Evolutionary conservation across 2,888 invertebrate species (phyloP).

Genomic region (Acrobasis consociella): DNA sequence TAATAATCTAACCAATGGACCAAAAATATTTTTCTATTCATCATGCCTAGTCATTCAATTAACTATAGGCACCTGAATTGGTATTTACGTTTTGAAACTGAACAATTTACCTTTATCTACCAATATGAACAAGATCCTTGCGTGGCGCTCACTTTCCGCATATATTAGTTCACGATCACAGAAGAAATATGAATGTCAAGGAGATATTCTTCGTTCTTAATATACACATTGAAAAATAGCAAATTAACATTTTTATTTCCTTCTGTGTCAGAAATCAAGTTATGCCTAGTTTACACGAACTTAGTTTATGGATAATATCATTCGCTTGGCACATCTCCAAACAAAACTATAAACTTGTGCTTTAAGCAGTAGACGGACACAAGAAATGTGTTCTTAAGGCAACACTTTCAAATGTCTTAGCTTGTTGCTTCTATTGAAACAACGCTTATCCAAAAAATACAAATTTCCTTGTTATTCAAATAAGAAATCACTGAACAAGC

Average conservation of each 20-base stretch:
- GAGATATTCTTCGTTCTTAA: no score
- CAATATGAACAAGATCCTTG: background rate
- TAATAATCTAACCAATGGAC: no score
- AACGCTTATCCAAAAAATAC: no score
- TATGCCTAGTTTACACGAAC: slow-evolving; percentile 4
- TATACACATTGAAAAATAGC: no score
- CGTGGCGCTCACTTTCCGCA: background rate
- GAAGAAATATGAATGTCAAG: background rate
- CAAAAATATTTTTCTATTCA: no score
- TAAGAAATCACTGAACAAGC: no score
- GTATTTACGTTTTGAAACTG: background rate
- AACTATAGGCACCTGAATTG: background rate
- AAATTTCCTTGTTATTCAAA: no score
- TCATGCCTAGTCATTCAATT: no score
- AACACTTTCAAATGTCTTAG: no score
- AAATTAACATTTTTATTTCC: background rate
- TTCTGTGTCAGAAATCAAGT: background rate
- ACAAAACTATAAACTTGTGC: background rate
- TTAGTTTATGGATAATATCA: background rate
- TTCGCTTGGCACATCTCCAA: background rate
- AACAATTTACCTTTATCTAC: slow-evolving; percentile 1
- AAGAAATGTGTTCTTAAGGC: no score
- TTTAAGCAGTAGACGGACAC: background rate
- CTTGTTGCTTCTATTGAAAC: no score
- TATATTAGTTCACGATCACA: background rate